Evolutionary conservation across 2,888 invertebrate genomes (phyloP).

Genomic region (Apocheima hispidaria): DNA sequence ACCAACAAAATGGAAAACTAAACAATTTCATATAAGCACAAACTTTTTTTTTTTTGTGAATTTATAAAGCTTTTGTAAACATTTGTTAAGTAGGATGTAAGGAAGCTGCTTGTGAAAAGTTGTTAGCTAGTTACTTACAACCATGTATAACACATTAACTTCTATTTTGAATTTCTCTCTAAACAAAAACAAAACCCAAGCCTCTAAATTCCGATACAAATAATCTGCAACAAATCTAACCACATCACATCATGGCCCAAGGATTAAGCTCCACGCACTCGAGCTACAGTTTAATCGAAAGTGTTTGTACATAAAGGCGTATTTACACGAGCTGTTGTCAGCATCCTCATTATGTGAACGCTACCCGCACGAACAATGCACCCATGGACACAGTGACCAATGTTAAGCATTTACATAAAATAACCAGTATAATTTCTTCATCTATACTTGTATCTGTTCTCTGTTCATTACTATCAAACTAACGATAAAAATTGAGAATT

Average conservation of each 20-base stretch:
- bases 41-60: no score
- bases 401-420: neutral
- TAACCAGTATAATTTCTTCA: neutral
- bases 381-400: neutral
- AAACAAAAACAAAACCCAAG: neutral
- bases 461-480: neutral
- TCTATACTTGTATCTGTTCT: neutral
- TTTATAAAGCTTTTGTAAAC: no score
- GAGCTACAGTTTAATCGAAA: slow-evolving; percentile 35
- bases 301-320: slow-evolving; percentile 38
- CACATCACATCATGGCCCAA: neutral
- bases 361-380: slow-evolving; percentile 1
- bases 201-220: neutral
- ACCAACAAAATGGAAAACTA: no score
- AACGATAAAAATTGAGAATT: no score
- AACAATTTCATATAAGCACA: no score
- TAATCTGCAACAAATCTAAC: slow-evolving; percentile 3
- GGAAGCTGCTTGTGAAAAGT: no score
- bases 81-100: no score
- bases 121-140: no score
- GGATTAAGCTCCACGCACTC: neutral
- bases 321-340: slow-evolving; percentile 34
- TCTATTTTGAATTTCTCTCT: neutral
- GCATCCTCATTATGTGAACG: slow-evolving; percentile 36
- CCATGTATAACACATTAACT: neutral